phyloP scores from a whole-genome alignment of 2,888 invertebrate genomes.

The Stenichneumon culpator region DNA sequence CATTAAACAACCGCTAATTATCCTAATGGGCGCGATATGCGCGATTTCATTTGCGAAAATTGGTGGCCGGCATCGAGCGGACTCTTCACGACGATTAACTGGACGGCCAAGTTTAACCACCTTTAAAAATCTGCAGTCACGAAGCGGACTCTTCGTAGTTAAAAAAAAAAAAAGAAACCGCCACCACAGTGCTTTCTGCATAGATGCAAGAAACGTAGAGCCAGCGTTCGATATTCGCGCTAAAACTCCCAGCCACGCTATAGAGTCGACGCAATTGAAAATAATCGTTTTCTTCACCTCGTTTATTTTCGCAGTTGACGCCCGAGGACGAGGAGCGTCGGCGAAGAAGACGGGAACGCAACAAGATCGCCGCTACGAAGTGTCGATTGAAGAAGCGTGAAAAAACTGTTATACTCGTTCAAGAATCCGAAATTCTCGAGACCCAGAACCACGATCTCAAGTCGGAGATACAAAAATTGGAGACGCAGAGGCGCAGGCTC shows the following conservation, averaged over 20 bases:
- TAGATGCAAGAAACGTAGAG: no score
- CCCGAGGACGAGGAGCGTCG: constrained; percentile 96
- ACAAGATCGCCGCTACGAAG: constrained; percentile 97
- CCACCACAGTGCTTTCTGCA: no score
- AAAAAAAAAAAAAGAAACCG: background rate
- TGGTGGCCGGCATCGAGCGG: background rate
- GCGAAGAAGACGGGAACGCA: constrained; percentile 94
- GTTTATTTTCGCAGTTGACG: constrained; percentile 88
- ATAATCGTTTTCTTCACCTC: constrained; percentile 7
- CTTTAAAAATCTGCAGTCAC: background rate
- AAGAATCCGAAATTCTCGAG: constrained; percentile 94
- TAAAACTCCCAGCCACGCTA: no score
- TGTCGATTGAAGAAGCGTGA: constrained; percentile 97
- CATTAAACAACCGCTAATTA: constrained; percentile 45
- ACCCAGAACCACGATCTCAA: constrained; percentile 94
- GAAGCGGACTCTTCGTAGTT: background rate
- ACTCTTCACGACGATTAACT: constrained; percentile 9
- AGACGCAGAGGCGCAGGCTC: constrained; percentile 92
- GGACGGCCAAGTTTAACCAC: background rate
- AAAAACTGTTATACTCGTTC: constrained; percentile 93
- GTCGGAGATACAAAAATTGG: constrained; percentile 92
- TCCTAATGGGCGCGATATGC: constrained; percentile 30
- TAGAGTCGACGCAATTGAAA: background rate
- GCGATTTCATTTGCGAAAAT: constrained; percentile 4
- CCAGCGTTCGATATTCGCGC: no score